Base-by-base conservation (phyloP, 2,113 vertebrate genomes). In the Balaenoptera acutorostrata region DNA sequence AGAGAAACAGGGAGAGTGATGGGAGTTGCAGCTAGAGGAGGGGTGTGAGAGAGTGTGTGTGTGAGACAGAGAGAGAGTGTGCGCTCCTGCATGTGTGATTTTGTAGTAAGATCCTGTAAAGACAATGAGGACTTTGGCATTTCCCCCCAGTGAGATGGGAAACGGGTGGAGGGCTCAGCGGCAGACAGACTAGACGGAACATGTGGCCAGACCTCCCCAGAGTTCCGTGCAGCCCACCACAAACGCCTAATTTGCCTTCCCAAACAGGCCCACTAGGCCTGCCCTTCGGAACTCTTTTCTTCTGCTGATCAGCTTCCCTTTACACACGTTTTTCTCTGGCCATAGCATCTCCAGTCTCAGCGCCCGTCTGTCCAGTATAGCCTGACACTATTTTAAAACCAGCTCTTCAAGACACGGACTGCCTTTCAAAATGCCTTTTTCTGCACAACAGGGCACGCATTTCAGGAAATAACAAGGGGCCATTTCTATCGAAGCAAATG, bases 391-490 rank as follows among this genome's bases (percentile, higher is more conserved):
- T 93, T 98, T 97, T 39, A 7, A 86, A 78, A 91, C 59, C 82
- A 89, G 68, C 80, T 89, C 97, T 97, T 98, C 92, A 97, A 97
- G 86, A 93, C 98, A 97, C 4, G 87, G 93, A 94, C 68, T 89
- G 85, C 75, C 96, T 96, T 98, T 96, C 92, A 96, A 96, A 97
- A 97, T 52, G 94, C 94, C 93, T 11, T 75, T 77, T 96, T 97
- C 96, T 69, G 88, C 90, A 1, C 0, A 81, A 98, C 95, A 95
- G 81, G 95, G 78, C 82, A 87, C 87, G 81, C 41, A 74, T 97
- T 98, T 97, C 98, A 96, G 92, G 31, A 33, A 96, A 88, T 89
- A 97, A 98, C 97, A 98, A 98, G 97, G 88, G 96, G 57, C 61
- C 93, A 86, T 97, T 98, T 98, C 97, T 98, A 97, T 82, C 20